phyloP scores from a whole-genome alignment of 2,888 invertebrate genomes.

The Eucriotettix oculatus region DNA sequence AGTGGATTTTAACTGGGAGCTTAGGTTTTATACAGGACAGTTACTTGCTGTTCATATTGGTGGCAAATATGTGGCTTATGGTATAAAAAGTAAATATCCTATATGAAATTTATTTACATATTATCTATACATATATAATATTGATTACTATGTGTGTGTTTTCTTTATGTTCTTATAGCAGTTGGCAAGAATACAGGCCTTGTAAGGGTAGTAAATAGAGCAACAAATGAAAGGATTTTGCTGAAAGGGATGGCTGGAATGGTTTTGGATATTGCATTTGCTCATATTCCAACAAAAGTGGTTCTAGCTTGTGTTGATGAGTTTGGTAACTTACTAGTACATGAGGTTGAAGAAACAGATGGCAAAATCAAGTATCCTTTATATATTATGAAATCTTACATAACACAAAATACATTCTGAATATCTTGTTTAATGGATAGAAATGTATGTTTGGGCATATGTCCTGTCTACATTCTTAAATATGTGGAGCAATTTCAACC shows the following conservation, averaged over 20 bases:
- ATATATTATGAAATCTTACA: too few species aligned
- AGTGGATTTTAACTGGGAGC: conserved; percentile 88
- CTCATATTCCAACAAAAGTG: conserved; percentile 58
- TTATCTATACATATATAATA: background rate
- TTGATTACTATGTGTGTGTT: background rate
- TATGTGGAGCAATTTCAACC: too few species aligned
- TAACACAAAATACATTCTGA: too few species aligned
- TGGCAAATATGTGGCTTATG: conserved; percentile 77
- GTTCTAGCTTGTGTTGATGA: conserved; percentile 79
- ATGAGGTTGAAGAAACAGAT: conserved; percentile 48
- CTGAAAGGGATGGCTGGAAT: conserved; percentile 76
- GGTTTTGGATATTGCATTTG: conserved; percentile 85
- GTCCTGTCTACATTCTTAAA: too few species aligned
- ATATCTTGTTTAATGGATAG: too few species aligned
- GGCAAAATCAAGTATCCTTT: conserved; percentile 22
- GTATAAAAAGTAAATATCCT: conserved; percentile 58
- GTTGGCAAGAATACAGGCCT: conserved; percentile 38
- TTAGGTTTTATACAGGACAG: conserved; percentile 71
- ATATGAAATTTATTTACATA: background rate
- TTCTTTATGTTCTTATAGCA: conserved; percentile 4
- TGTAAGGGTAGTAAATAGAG: conserved; percentile 69
- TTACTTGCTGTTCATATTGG: conserved; percentile 74
- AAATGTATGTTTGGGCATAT: too few species aligned
- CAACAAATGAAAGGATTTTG: conserved; percentile 55
- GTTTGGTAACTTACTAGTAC: conserved; percentile 65